Percentiles rank a stretch among this genome's conserved stretches.
phyloP scores from a whole-genome alignment of 92 coral and sea anemone genomes.

The Palythoa grandiflora region DNA sequence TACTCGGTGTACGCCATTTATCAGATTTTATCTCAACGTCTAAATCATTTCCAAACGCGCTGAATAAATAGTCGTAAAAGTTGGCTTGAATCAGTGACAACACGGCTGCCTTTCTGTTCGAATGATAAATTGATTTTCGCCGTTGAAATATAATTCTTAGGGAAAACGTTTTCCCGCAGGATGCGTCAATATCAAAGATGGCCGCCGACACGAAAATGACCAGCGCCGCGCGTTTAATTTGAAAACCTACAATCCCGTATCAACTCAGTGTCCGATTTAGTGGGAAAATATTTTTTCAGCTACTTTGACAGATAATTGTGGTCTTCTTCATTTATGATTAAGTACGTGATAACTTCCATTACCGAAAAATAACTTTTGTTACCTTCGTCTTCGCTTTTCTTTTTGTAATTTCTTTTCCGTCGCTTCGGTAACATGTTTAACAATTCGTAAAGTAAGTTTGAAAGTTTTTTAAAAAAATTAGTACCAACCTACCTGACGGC shows the following conservation, averaged over 20 bases:
- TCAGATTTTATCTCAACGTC: slow-evolving; percentile 6
- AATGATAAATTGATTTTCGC: neutral
- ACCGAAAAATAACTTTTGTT: neutral
- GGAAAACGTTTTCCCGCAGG: neutral
- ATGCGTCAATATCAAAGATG: neutral
- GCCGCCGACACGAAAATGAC: neutral
- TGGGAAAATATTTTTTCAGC: slow-evolving; percentile 31
- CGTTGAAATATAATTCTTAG: neutral
- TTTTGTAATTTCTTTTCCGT: neutral
- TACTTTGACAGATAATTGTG: slow-evolving; percentile 9
- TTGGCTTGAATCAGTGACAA: neutral
- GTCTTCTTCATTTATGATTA: slow-evolving; percentile 28
- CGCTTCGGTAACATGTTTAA: neutral
- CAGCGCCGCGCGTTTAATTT: neutral
- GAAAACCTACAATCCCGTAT: neutral
- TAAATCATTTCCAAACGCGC: neutral
- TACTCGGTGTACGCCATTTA: neutral
- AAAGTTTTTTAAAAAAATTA: neutral
- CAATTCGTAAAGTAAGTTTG: neutral
- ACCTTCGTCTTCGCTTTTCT: neutral
- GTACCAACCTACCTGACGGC: neutral
- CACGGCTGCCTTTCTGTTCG: neutral
- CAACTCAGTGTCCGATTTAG: neutral
- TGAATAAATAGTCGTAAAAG: neutral
- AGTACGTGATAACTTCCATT: slow-evolving; percentile 9